phyloP scores from a whole-genome alignment of 2,888 invertebrate genomes.

The Aphidoletes aphidimyza region DNA sequence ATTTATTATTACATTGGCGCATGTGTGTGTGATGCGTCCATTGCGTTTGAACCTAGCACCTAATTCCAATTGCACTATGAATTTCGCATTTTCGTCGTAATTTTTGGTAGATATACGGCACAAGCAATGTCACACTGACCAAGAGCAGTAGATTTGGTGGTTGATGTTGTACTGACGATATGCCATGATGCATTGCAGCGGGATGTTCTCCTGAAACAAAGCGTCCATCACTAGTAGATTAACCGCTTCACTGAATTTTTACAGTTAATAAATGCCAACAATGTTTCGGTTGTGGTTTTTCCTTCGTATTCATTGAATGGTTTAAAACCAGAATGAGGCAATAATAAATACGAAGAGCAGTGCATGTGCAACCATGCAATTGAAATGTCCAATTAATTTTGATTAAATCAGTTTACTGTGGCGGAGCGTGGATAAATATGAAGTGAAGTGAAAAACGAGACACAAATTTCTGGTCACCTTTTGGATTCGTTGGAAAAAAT shows the following conservation, averaged over 20 bases:
- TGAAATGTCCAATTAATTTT: background rate
- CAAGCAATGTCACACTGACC: background rate
- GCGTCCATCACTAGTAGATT: slow-evolving; percentile 56
- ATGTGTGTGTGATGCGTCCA: background rate
- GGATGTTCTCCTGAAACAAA: slow-evolving; percentile 79
- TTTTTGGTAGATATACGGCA: slow-evolving; percentile 59
- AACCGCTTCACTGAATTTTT: slow-evolving; percentile 32
- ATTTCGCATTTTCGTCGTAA: slow-evolving; percentile 59
- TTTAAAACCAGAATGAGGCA: background rate
- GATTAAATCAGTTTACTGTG: background rate
- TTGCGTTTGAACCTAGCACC: slow-evolving; percentile 18
- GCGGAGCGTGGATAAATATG: too few relatives aligned
- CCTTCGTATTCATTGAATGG: background rate
- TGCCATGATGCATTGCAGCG: slow-evolving; percentile 85
- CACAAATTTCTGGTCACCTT: too few relatives aligned
- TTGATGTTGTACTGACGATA: slow-evolving; percentile 59
- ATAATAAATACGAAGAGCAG: background rate
- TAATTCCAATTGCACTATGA: background rate
- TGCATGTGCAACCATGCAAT: background rate
- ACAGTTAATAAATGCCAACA: background rate
- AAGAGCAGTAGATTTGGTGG: slow-evolving; percentile 26
- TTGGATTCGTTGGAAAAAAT: too few relatives aligned
- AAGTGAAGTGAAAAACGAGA: too few relatives aligned
- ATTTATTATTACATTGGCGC: background rate
- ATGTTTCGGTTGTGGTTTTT: slow-evolving; percentile 18